Evolutionary conservation across 2,888 invertebrate genomes (phyloP).

Genomic region (Heliothis peltigera): DNA sequence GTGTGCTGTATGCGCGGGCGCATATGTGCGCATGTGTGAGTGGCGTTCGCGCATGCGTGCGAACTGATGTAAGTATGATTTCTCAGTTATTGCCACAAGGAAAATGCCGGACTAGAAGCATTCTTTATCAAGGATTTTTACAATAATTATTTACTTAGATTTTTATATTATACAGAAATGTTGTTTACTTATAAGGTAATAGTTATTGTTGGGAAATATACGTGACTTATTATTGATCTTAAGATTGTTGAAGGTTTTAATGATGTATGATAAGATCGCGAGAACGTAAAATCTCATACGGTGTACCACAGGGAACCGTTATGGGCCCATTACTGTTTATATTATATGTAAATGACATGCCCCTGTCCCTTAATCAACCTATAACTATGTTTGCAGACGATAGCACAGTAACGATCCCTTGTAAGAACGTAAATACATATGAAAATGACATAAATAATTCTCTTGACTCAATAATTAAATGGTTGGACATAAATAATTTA

Average conservation of each 20-base stretch:
- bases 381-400: conserved; percentile 6
- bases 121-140: conserved; percentile 61
- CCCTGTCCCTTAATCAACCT: no score
- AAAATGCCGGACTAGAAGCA: conserved; percentile 53
- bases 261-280: not conserved
- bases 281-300: no score
- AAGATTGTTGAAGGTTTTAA: conserved; percentile 8
- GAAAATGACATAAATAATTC: conserved; percentile 5
- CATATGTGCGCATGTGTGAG: conserved; percentile 32
- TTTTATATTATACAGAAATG: conserved; percentile 48
- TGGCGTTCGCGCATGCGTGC: conserved; percentile 55
- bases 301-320: no score
- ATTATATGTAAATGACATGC: not conserved
- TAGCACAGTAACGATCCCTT: conserved; percentile 8
- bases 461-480: conserved; percentile 7
- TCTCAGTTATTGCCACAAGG: conserved; percentile 62
- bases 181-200: conserved; percentile 34
- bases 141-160: conserved; percentile 53
- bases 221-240: conserved; percentile 14
- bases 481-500: not conserved
- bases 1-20: conserved; percentile 48
- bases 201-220: conserved; percentile 24
- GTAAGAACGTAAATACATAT: conserved; percentile 7
- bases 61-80: conserved; percentile 61
- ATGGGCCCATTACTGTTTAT: no score